Base-by-base conservation (phyloP, 2,113 vertebrate genomes). In the Taxidea taxus region DNA sequence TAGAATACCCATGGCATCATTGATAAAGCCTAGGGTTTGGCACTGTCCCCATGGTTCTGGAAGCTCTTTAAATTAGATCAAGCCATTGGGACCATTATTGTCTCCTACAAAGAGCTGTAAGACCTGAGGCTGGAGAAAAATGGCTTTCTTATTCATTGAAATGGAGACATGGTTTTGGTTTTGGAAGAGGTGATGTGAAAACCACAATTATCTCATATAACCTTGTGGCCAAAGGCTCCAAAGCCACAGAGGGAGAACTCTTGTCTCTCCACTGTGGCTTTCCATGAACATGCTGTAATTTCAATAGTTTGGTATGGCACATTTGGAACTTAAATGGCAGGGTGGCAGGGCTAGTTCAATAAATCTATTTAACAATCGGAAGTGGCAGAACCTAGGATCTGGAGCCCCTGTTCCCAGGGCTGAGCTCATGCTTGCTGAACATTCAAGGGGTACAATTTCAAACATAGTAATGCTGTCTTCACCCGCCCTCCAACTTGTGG, bases 11-110 rank as follows among this genome's bases (percentile, higher is more conserved):
- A 84, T 78, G 58, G 68, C 51, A 92, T 87, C 75, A 64, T 31
- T 92, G 95, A 81, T 85, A 86, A 94, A 97, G 87, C 47, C 27
- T 56, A 34, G 25, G 51, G 49, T 97, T 56, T 94, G 81, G 86
- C 91, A 37, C 39, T 89, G 87, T 85, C 16, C 42, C 12, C 18
- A 90, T 78, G 90, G 31, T 83, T 97, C 96, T 96, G 74, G 34
- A 96, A 95, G 66, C 95, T 94, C 51, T 95, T 97, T 94, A 95
- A 97, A 91, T 90, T 94, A 88, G 83, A 58, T 96, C 0, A 81
- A 89, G 62, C 91, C 64, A 77, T 62, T 97, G 74, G 58, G 94
- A 90, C 23, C 56, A 81, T 29, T 25, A 25, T 60, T 94, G 54
- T 68, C 97, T 97, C 97, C 62, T 97, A 37, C 3, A 92, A 62